These are phyloP conservation scores for Cataglyphis livida DNA, from an alignment of 2,888 invertebrate genomes.

Conservation along the genomic window DNA sequence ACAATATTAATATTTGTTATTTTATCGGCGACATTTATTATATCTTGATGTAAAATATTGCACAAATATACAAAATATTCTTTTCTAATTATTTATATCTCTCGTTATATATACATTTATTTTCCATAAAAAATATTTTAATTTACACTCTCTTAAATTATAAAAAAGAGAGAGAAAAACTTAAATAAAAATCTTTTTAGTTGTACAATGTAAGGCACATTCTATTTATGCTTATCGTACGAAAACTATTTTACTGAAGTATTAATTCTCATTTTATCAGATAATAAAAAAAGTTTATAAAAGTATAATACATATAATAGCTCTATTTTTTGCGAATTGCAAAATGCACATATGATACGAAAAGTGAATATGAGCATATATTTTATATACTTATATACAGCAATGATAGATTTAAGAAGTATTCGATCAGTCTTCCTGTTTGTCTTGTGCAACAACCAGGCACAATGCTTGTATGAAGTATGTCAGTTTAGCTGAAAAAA, in stretches of 20 bases:
- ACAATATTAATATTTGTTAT: conserved; percentile 8
- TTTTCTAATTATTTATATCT: conserved; percentile 19
- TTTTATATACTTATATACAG: conserved; percentile 11
- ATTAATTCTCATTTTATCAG: not conserved
- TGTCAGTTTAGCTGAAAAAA: conserved; percentile 88
- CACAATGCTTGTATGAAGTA: conserved; percentile 89
- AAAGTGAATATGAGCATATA: conserved; percentile 47
- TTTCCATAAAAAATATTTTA: conserved; percentile 39
- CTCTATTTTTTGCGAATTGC: conserved; percentile 5
- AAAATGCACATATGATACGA: conserved; percentile 20
- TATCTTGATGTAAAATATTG: conserved; percentile 50
- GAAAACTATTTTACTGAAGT: conserved; percentile 28
- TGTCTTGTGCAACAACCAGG: conserved; percentile 89
- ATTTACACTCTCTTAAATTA: conserved; percentile 27
- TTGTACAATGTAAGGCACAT: conserved; percentile 10
- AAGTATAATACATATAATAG: conserved; percentile 21
- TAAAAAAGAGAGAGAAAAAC: conserved; percentile 23
- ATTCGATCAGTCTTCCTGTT: conserved; percentile 72
- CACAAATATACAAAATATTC: conserved; percentile 45
- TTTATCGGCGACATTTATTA: conserved; percentile 57
- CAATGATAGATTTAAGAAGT: not conserved
- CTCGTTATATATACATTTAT: conserved; percentile 33
- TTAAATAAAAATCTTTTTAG: conserved; percentile 25
- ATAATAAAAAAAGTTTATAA: conserved; percentile 15
- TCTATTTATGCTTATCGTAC: conserved; percentile 18